A percentile compares a stretch with the other conserved stretches of the same genome.
These are phyloP conservation scores for Cydia pomonella DNA, from an alignment of 1,140 invertebrate genomes.

Conservation along the genomic window DNA sequence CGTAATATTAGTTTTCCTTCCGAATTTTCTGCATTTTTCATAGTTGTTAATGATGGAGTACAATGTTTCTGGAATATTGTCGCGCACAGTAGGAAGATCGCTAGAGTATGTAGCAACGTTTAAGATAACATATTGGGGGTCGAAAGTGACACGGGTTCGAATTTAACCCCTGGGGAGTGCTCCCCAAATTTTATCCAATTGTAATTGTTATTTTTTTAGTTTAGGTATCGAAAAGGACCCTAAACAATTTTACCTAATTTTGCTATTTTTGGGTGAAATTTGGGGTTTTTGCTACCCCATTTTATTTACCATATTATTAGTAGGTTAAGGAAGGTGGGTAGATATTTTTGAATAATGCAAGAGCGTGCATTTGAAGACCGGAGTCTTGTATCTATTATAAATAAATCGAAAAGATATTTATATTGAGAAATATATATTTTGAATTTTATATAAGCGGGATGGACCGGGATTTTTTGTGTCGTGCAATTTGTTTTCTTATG, in stretches of 20 bases:
- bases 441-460: constrained; percentile 19
- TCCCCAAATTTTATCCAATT: background rate
- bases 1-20: constrained; percentile 43
- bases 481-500: constrained; percentile 11
- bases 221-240: background rate
- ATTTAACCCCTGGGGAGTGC: background rate
- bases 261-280: background rate
- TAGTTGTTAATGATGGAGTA: constrained; percentile 46
- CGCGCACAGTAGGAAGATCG: constrained; percentile 29
- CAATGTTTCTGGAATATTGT: constrained; percentile 36
- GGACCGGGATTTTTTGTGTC: constrained; percentile 13
- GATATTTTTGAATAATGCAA: constrained; percentile 43
- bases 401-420: constrained; percentile 25
- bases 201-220: constrained; percentile 22
- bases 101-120: constrained; percentile 25
- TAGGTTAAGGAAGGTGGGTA: constrained; percentile 51
- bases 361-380: constrained; percentile 46
- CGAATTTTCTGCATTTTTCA: constrained; percentile 56
- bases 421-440: constrained; percentile 33
- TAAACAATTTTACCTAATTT: background rate
- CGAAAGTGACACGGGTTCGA: background rate
- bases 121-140: constrained; percentile 25
- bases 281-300: background rate
- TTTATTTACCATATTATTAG: constrained; percentile 24
- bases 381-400: constrained; percentile 32